Base-by-base conservation (phyloP, 2,888 invertebrate species). In the Leptarthrus brevirostris region DNA sequence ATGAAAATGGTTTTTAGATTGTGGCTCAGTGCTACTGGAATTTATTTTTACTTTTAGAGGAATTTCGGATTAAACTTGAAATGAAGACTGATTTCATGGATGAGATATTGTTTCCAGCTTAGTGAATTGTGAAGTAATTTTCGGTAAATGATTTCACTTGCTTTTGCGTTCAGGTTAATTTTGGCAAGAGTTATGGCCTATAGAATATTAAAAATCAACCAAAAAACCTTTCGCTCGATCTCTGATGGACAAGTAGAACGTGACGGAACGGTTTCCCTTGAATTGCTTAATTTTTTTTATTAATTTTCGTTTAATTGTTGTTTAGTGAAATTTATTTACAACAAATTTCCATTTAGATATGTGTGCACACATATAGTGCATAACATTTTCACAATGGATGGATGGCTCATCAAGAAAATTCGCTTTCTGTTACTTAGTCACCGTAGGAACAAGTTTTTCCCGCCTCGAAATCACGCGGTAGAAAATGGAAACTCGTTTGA, bases 401-500 rank as follows among this genome's bases (percentile, higher is more conserved):
- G 12, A 40, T 10, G 40, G 5, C 40, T 40, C 12, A 4, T 3
- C 30, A 30, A 8, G 30, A 40, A 40, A 8, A 40, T 40, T 40
- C 40, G 1, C n/a, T 40, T 40, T 8, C 40, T 12, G n/a, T 12
- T 0, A 40, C 12, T 40, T n/a, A n/a, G 1, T 40, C n/a, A 40
- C 12, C 47, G 49, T 40, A 24, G 18, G 26, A 64, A 47, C 64
- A 24, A 44, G 47, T 64, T 64, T 40, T 64, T 16, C 44, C 14
- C 24, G n/a, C 44, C 44, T 64, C 36, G 3, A 24, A 44, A 44
- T 44, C 24, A 36, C 10, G 2, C 1, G 10, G 8, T 8, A 24
- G 64, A 44, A 64, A 64, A 64, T 64, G 64, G 20, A 64, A 64
- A 64, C 24, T 64, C 14, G 64, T 64, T 64, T 14, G 30, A 30